Evolutionary conservation across 92 coral and sea anemone genomes (phyloP), one percentile per base, ranked within the genome.

Genomic region (Actinernus sp.): DNA sequence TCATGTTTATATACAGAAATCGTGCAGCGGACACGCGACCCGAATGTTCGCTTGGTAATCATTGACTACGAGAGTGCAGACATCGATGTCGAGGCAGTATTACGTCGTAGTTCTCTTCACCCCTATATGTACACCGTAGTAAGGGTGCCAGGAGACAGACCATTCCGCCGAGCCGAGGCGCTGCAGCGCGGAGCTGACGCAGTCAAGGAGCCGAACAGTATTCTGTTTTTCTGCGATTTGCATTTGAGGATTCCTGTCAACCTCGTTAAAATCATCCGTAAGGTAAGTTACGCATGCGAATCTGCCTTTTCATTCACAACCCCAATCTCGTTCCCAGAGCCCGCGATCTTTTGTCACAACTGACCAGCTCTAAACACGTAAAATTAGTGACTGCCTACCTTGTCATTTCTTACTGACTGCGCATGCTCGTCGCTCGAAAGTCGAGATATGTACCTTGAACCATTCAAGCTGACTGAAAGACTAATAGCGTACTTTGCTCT

Each of bases 161-260:
- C 44, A 26, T 95, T 95, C 58, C 87, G 83, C 46, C 78, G 97
- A 43, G 97, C 99, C 28, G 63, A 71, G 41, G 97, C 95, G 20
- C 68, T 95, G 26, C 99, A 95, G 58, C 81, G 56, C 25, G 99
- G 99, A 10, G 90, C 97, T 3, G 88, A 81, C n/a, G 92, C 77
- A 0, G 97, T 95, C 9, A 68, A 55, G 46, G 99, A 95, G 37
- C 95, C 92, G 12, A 86, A 95, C 57, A 92, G 97, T 66, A 88
- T 95, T 28, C 50, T 95, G 31, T 95, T 95, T 37, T 58, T 92
- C 41, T 95, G 97, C 37, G 99, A 95, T 55, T 67, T 95, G 7
- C 91, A 94, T 61, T 78, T 94, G 36, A 88, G 77, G 56, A 80
- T 94, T 54, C 98, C 98, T 14, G 65, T 70, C 20, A 67, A 83